Evolutionary conservation across 2,888 invertebrate genomes (phyloP), one percentile per base, ranked within the genome.

Genomic region (Macaria notata): DNA sequence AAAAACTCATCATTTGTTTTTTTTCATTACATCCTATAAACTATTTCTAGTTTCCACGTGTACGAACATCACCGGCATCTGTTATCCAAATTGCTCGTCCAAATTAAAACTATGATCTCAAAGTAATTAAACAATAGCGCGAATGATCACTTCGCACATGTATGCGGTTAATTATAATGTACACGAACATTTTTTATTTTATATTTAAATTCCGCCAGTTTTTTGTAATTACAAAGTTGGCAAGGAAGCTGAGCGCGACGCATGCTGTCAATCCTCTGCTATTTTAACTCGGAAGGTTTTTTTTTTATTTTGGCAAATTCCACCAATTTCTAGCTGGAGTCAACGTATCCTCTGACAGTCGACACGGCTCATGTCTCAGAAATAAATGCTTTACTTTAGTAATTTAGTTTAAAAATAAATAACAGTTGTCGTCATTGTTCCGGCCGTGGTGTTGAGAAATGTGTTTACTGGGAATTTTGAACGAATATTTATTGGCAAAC

Each of bases 201-300:
- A 61, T 76, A 76, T 79, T 77, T 73, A 69, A 70, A 59, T 66
- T 67, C 53, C 60, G 79, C 78, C 77, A 29, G 78, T 83, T 83
- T 78, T 79, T 78, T 84, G 79, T 86, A 87, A 90, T 88, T 86
- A 84, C 84, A 84, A 89, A 88, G 79, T 91, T 91, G 91, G 90
- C 91, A 90, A 82, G 84, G 84, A 84, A 83, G 82, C 79, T 63
- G 74, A 69, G 78, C 75, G 76, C 77, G 79, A 79, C 83, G 69
- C 75, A 81, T 75, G 76, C 82, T 87, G 89, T 87, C 89, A 86
- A 76, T 81, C 82, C 70, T 73, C 76, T 82, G 78, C 86, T 84
- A 86, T 85, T 86, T 81, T 84, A 84, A 83, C 78, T 77, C 72
- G 68, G 56, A 56, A 60, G 51, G 70, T 70, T 72, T 69, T 74